Percentiles rank a stretch among this genome's conserved stretches.
phyloP scores from a whole-genome alignment of 2,113 vertebrate species.

The Melanocharis versteri region DNA sequence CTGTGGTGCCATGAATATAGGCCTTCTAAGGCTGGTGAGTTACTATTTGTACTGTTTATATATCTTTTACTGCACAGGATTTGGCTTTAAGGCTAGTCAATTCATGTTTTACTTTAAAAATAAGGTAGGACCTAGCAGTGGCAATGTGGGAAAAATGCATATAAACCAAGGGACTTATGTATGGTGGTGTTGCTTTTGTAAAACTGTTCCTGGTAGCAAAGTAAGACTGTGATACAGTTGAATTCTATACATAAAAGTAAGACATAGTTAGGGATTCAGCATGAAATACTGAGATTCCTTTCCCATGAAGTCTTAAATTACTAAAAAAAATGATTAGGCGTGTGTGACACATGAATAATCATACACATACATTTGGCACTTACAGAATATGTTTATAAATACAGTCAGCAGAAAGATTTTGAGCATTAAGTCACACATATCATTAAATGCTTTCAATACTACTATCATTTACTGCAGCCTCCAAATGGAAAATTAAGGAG shows the following conservation, averaged over 20 bases:
- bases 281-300: neutral
- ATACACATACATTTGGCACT: neutral
- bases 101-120: neutral
- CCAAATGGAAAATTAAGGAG: conserved; percentile 7
- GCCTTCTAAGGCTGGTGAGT: neutral
- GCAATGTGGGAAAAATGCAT: neutral
- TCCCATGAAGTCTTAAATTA: neutral
- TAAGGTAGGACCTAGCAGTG: neutral
- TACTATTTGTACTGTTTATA: neutral
- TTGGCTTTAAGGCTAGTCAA: neutral
- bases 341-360: neutral
- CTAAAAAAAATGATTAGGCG: neutral
- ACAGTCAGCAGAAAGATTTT: neutral
- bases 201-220: neutral
- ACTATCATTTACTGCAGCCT: neutral
- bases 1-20: neutral
- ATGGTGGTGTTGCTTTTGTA: neutral
- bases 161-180: neutral
- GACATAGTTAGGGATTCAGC: neutral
- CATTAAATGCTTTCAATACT: neutral
- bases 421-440: neutral
- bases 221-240: neutral
- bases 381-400: neutral
- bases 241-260: neutral
- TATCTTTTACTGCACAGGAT: neutral